A percentile compares a stretch with the other conserved stretches of the same genome.
These are phyloP conservation scores for Aphaenogaster floridana DNA, from an alignment of 1,140 invertebrate species.

Conservation along the genomic window DNA sequence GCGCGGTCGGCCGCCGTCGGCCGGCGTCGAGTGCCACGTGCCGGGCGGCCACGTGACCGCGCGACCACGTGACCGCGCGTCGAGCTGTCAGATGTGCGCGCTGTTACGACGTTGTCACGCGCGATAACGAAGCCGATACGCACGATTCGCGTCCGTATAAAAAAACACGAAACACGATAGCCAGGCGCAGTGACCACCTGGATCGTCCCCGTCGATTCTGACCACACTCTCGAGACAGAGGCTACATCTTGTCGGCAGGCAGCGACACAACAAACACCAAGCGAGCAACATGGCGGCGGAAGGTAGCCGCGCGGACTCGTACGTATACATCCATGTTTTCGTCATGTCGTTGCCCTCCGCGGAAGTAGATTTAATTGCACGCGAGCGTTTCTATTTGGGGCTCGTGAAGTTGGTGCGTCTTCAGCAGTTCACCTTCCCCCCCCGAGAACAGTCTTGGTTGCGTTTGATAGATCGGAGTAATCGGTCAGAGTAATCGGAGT, in stretches of 20 bases:
- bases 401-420: background rate
- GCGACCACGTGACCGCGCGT: conserved; percentile 2
- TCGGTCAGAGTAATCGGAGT: too few species aligned
- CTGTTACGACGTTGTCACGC: background rate
- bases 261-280: background rate
- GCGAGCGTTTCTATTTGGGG: background rate
- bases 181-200: conserved; percentile 2
- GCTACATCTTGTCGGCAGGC: background rate
- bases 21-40: background rate
- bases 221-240: background rate
- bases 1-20: background rate
- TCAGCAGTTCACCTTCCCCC: background rate
- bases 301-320: background rate
- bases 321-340: conserved; percentile 23
- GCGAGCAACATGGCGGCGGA: conserved; percentile 49
- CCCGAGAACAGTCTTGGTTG: background rate
- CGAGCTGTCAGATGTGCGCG: conserved; percentile 14
- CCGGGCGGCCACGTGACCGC: background rate
- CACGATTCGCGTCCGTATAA: conserved; percentile 17
- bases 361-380: background rate
- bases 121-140: conserved; percentile 30
- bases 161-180: background rate
- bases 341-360: conserved; percentile 16
- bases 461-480: background rate
- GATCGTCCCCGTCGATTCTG: background rate